Evolutionary conservation across 2,797 vertebrate species (phyloP), one percentile per base, ranked within the genome.

Genomic region (Tenualosa thibaudeaui): DNA sequence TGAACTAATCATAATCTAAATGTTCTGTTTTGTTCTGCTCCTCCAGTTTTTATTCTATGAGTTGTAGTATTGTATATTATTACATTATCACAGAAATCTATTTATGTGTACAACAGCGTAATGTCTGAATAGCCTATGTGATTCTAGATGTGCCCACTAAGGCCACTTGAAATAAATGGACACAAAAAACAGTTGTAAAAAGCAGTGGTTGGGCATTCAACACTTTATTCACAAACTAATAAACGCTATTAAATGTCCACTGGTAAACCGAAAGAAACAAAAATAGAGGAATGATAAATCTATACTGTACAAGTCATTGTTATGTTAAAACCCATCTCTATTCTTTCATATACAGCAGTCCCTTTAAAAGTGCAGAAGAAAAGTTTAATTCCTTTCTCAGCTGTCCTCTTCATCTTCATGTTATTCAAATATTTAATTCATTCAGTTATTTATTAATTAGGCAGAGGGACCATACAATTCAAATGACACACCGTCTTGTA

Each of bases 211-310:
- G 93, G 92, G 87, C 87, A 87, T 95, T 95, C 91, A 91, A 94
- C 92, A 94, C 90, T 93, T 96, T 96, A 96, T 96, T 96, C 94
- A 96, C 92, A 95, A 94, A 96, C 92, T 94, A 94, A 91, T 92
- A 89, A 86, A 90, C 87, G 89, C 91, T 89, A 75, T 90, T 91
- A 92, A 94, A 92, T 87, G 91, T 91, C 88, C 90, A 92, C 90
- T 88, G 85, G 84, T 90, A 88, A 91, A 91, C 88, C 82, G 68
- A 91, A 86, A 60, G 51, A 88, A 91, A 89, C 86, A 88, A 92
- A 90, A 90, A 91, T 89, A 91, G 90, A 92, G 90, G 92, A 93
- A 91, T 92, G 89, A 93, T 93, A 92, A 91, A 90, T 88, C 90
- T 92, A 86, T 91, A 88, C 91, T 92, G 91, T 92, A 93, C 93